Conservation (phyloP, 2,797 vertebrate genomes). For the Sorex maritimensis region DNA sequence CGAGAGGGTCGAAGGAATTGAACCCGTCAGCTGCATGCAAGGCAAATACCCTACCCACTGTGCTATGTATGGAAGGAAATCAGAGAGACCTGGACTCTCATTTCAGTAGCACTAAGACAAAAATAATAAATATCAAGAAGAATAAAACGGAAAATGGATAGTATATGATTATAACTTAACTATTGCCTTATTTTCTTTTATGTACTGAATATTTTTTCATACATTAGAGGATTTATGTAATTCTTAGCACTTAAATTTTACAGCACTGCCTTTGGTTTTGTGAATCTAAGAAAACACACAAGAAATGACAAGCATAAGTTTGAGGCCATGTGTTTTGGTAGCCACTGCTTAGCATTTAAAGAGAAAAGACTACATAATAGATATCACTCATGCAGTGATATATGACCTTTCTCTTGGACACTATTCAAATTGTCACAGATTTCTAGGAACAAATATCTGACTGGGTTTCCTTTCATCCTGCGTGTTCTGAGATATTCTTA, state of each 20-base stretch:
- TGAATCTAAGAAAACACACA: not conserved
- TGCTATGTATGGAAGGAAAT: too few relatives aligned
- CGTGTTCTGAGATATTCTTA: not conserved
- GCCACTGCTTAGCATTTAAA: constrained; percentile 40
- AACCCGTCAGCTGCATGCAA: too few relatives aligned
- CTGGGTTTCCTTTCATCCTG: constrained; percentile 15
- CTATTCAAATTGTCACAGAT: not conserved
- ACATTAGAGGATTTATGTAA: not conserved
- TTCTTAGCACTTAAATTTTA: constrained; percentile 23
- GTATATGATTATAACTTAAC: not conserved
- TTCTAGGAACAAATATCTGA: not conserved
- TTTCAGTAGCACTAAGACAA: not conserved
- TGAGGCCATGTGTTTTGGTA: constrained; percentile 37
- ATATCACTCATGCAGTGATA: not conserved
- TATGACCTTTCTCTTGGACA: not conserved
- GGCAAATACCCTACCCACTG: too few relatives aligned
- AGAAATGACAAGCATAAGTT: not conserved
- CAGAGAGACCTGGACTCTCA: not conserved
- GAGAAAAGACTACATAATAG: not conserved
- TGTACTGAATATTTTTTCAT: not conserved
- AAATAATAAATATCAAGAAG: constrained; percentile 48
- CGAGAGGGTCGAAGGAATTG: too few relatives aligned
- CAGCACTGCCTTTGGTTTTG: not conserved
- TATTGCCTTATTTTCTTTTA: not conserved
- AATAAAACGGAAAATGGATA: not conserved